Evolutionary conservation across 2,797 vertebrate species (phyloP), one percentile per base, ranked within the genome.

Genomic region (Odontamblyopus lacepedii): DNA sequence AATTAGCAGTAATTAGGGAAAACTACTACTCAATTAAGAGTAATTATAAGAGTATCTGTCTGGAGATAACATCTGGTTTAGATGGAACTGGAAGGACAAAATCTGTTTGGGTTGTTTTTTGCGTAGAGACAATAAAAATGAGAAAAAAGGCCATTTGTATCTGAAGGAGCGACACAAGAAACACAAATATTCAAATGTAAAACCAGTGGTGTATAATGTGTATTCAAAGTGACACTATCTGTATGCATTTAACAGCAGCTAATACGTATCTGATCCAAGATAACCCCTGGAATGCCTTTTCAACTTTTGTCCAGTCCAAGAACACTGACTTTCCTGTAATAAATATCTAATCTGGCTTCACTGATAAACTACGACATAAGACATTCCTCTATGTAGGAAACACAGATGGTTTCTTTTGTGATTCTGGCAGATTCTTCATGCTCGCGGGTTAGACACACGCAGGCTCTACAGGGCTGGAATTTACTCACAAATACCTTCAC

Each of bases 381-480:
- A 70, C 53, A 73, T 75, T 77, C 74, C 30, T 4, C 30, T 13
- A 12, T n/a, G 48, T 50, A 65, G 56, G 76, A 23, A 80, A 67
- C 69, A 77, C 80, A 79, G 74, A 77, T 81, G 83, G 80, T 79
- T 67, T 77, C 57, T 73, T 70, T 67, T 78, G 74, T 15, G 56
- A 35, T 44, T 38, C 29, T 79, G 63, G 67, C 26, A 68, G 67
- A 72, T 50, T 12, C 30, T n/a, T 56, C 55, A 2, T n/a, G 19
- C 53, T 55, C 53, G 53, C 7, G 69, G 59, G 38, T 48, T 50
- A 63, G 27, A 75, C 62, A 61, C 30, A 50, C 15, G 65, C 44
- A 35, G 51, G 66, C 51, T 67, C 16, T 29, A 29, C 48, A 6
- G 19, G 13, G 27, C 35, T 23, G 41, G 27, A 66, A 66, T 66